Percentiles rank a stretch among this genome's conserved stretches.
phyloP scores from a whole-genome alignment of 2,113 vertebrate species.

The Pavo muticus region DNA sequence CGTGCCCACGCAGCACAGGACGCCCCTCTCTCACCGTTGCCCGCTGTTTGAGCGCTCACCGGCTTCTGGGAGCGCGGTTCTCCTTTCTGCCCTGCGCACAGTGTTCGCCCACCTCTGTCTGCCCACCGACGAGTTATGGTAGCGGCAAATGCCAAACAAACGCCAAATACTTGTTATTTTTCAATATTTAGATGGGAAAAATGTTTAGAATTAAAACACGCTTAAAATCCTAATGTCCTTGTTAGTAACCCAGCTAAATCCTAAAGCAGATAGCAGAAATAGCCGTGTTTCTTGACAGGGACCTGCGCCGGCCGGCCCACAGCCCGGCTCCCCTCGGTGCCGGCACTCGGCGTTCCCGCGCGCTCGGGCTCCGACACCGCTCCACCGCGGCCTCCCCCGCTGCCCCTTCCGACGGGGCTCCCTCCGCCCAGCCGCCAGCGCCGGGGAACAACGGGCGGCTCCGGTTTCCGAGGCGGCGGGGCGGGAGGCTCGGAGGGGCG shows the following conservation, averaged over 20 bases:
- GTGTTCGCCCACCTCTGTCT: background rate
- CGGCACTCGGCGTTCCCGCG: background rate
- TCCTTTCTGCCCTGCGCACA: background rate
- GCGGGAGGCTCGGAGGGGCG: background rate
- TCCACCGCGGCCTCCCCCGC: background rate
- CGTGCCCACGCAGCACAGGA: background rate
- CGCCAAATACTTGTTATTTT: background rate
- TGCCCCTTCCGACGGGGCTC: background rate
- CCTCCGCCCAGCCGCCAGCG: background rate
- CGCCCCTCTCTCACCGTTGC: background rate
- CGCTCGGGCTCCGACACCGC: background rate
- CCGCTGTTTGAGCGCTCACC: background rate
- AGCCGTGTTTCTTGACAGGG: background rate
- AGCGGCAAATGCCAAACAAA: background rate
- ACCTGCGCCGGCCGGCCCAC: background rate
- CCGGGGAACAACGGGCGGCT: background rate
- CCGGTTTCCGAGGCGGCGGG: conserved; percentile 15
- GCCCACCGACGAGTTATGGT: background rate
- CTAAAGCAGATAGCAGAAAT: background rate
- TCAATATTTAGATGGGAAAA: background rate
- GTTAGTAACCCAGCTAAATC: background rate
- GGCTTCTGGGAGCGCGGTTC: background rate
- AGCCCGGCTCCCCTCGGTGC: background rate
- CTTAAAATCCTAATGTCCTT: background rate
- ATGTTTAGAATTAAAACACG: background rate